A percentile compares a stretch with the other conserved stretches of the same genome.
Conservation (phyloP, 2,888 invertebrate species). For the Onthophagus sagittarius region DNA sequence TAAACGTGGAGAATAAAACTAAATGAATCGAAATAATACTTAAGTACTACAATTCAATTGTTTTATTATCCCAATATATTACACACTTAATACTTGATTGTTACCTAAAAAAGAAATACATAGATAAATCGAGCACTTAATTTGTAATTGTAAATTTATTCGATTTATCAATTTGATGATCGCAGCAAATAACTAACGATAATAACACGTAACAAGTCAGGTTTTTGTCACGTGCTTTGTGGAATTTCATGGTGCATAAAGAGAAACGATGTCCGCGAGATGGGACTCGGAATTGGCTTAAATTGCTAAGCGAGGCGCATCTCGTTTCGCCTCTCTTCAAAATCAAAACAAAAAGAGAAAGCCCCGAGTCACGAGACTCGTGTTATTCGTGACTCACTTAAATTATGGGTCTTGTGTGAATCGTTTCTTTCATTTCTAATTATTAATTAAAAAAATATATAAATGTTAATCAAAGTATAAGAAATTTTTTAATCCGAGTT, state of each 20-base stretch:
- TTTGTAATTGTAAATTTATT: too few species aligned
- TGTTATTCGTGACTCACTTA: neutral
- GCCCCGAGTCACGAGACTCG: neutral
- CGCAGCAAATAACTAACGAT: too few species aligned
- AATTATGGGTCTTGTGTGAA: neutral
- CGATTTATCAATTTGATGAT: too few species aligned
- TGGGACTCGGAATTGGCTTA: neutral
- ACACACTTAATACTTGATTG: too few species aligned
- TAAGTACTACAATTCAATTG: too few species aligned
- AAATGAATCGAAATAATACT: too few species aligned
- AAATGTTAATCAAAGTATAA: neutral
- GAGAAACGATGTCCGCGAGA: neutral
- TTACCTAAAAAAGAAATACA: too few species aligned
- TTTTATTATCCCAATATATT: too few species aligned
- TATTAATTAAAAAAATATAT: neutral
- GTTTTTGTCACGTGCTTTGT: neutral
- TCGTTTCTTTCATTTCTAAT: neutral
- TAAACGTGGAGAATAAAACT: too few species aligned
- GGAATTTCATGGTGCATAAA: neutral
- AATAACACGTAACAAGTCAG: neutral
- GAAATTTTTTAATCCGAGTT: neutral
- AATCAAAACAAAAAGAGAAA: neutral
- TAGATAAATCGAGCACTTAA: too few species aligned
- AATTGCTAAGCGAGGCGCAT: neutral
- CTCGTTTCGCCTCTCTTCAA: neutral